Conservation (phyloP, 2,113 vertebrate genomes). For the Pluvianellus socialis region DNA sequence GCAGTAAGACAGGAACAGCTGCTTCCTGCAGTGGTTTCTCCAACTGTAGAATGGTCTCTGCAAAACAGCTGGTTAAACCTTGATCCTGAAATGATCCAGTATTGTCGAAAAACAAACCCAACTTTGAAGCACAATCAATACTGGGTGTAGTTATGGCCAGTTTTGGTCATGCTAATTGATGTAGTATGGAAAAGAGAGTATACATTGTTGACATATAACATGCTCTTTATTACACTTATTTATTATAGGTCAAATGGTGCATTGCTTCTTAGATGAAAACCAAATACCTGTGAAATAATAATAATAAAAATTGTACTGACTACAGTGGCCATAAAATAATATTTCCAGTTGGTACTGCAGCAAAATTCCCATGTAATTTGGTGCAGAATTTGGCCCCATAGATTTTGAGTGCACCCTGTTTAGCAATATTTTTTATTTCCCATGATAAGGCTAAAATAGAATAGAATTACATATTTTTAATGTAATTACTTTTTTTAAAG, state of each 20-base stretch:
- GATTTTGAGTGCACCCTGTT: background rate
- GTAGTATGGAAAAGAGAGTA: background rate
- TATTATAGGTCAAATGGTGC: background rate
- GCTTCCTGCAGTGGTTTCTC: constrained; percentile 1
- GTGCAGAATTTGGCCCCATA: background rate
- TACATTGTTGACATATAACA: background rate
- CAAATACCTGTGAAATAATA: background rate
- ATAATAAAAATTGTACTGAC: background rate
- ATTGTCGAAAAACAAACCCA: constrained; percentile 81
- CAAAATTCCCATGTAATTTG: background rate
- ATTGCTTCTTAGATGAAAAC: background rate
- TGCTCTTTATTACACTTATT: background rate
- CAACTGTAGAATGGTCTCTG: constrained; percentile 43
- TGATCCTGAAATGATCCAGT: constrained; percentile 76
- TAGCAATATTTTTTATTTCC: background rate
- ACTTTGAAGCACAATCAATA: constrained; percentile 85
- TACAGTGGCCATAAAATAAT: background rate
- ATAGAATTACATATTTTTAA: background rate
- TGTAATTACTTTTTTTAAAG: background rate
- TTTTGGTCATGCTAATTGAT: background rate
- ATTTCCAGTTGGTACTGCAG: background rate
- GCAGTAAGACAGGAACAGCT: constrained; percentile 24
- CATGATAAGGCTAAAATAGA: background rate
- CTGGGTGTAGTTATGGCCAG: constrained; percentile 82
- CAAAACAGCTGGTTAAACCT: constrained; percentile 75